Evolutionary conservation across 2,888 invertebrate genomes (phyloP).

Genomic region (Adelphocoris suturalis): DNA sequence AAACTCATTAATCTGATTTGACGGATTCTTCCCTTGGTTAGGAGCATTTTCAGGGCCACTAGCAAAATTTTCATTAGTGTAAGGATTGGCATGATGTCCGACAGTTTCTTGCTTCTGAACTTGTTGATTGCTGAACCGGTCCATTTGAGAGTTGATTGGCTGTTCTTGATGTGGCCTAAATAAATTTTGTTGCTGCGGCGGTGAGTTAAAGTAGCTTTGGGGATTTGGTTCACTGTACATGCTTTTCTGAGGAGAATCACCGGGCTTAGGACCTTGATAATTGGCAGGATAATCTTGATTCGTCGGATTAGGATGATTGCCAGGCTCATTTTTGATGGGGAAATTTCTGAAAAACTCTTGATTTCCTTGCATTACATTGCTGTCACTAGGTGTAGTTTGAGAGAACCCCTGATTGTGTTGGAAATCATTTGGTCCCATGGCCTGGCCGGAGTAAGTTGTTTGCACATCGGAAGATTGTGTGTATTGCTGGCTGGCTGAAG

Average conservation of each 20-base stretch:
- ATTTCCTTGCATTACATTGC: constrained; percentile 22
- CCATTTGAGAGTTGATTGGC: constrained; percentile 7
- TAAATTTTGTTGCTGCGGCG: constrained; percentile 4
- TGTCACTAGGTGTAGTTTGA: constrained; percentile 1
- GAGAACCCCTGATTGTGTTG: constrained; percentile 15
- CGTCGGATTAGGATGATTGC: background rate
- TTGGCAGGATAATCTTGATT: constrained; percentile 33
- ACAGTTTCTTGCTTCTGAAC: background rate
- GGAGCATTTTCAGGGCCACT: background rate
- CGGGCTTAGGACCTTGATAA: constrained; percentile 39
- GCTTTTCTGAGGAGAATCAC: constrained; percentile 9
- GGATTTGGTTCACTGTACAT: constrained; percentile 50
- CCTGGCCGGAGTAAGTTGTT: background rate
- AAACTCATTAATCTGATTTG: constrained; percentile 26
- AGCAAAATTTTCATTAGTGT: background rate
- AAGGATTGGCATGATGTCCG: background rate
- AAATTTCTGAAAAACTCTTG: constrained; percentile 57
- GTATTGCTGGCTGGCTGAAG: constrained; percentile 27
- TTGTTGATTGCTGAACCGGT: constrained; percentile 16
- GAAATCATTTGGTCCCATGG: background rate
- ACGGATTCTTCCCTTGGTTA: background rate
- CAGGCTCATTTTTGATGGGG: constrained; percentile 20
- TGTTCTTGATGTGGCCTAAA: constrained; percentile 45
- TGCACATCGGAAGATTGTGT: constrained; percentile 21
- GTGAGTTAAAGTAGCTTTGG: constrained; percentile 28